Base-by-base conservation (phyloP, 2,797 vertebrate genomes). In the Crenichthys baileyi region DNA sequence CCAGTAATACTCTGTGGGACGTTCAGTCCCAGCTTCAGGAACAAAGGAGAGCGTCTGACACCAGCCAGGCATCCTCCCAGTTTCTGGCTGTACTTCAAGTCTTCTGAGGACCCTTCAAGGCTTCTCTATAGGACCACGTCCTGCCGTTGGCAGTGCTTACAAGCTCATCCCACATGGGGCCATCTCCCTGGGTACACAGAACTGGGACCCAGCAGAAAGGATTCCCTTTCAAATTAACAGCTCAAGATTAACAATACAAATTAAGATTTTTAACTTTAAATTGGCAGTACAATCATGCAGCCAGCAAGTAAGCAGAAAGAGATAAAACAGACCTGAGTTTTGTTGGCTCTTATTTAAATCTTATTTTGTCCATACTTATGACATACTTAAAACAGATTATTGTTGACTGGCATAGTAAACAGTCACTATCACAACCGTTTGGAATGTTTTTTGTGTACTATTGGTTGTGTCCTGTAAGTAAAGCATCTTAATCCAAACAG, bases 21-120 rank as follows among this genome's bases (percentile, higher is more conserved):
- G 58, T 88, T 85, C 77, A 75, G 89, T 90, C 91, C 90, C 86
- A 88, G 90, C 82, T 83, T 78, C 56, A 75, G 89, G 78, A 89
- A 95, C 92, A 95, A 94, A 93, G 80, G 51, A 80, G 86, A 88
- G 79, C 89, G 89, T 83, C 90, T 90, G 91, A 93, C 90, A 92
- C 89, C 83, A 84, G 89, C 92, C 89, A 88, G 87, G 87, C 89
- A 74, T 86, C 84, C 77, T 83, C 86, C 77, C 83, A 81, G 86
- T 80, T 90, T 83, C 86, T 93, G 92, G 92, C 87, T 83, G 90
- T 87, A 91, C 87, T 91, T 91, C 92, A 95, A 91, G 89, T 89
- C 87, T 92, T 92, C 89, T 9, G 74, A 83, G 87, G 79, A 83
- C 82, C 68, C 86, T 92, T 90, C 83, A 91, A 88, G 84, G 86